Percentiles rank a stretch among this genome's conserved stretches.
These are phyloP conservation scores for Hycleus phaleratus DNA, from an alignment of 1,140 invertebrate genomes.

Conservation along the genomic window DNA sequence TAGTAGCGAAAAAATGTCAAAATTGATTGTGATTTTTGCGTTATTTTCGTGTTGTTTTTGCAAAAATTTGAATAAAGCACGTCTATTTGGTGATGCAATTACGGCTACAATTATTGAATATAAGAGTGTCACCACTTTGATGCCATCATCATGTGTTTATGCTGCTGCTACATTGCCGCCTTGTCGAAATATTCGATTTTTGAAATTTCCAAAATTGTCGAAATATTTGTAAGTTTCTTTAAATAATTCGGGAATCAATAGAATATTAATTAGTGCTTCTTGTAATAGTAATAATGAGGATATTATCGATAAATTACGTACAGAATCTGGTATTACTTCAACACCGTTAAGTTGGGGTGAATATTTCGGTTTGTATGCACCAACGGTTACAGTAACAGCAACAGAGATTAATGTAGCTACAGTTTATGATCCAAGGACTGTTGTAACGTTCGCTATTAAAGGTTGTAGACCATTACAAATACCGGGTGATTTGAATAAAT, in stretches of 20 bases:
- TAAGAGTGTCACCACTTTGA: constrained; percentile 24
- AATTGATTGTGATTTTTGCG: too few relatives aligned
- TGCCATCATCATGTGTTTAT: constrained; percentile 35
- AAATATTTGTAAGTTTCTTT: constrained; percentile 14
- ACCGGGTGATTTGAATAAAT: constrained; percentile 26
- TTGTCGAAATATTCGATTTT: constrained; percentile 32
- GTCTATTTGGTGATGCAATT: constrained; percentile 16
- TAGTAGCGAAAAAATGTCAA: too few relatives aligned
- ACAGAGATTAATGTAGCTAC: constrained; percentile 29
- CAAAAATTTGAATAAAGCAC: background rate
- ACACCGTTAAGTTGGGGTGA: constrained; percentile 33
- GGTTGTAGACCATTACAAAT: constrained; percentile 29
- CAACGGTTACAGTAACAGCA: constrained; percentile 32
- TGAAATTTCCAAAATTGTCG: constrained; percentile 28
- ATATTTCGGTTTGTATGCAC: constrained; percentile 33
- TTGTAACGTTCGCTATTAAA: constrained; percentile 35
- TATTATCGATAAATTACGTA: constrained; percentile 2
- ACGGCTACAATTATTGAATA: constrained; percentile 28
- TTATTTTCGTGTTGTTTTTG: too few relatives aligned
- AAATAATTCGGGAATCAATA: background rate
- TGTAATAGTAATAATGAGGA: background rate
- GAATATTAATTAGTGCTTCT: background rate
- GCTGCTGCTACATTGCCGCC: constrained; percentile 31
- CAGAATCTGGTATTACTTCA: constrained; percentile 10
- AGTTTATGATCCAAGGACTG: constrained; percentile 28